A percentile compares a stretch with the other conserved stretches of the same genome.
phyloP scores from a whole-genome alignment of 2,797 vertebrate species.

The Pterois miles region DNA sequence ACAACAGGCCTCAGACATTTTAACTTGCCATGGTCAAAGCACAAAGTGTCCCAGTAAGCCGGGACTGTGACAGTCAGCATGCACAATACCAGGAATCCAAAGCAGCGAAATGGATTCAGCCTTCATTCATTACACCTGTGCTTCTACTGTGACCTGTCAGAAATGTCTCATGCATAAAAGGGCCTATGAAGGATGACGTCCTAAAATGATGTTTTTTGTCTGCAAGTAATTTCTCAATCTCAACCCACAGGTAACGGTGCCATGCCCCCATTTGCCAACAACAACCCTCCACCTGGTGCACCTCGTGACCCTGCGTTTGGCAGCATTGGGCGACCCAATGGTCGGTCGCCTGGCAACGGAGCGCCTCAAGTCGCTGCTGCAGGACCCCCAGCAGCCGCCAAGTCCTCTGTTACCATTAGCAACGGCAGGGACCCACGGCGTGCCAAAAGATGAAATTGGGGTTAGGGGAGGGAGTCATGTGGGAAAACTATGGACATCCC shows the following conservation, averaged over 20 bases:
- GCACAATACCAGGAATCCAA: background rate
- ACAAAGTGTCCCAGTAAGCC: background rate
- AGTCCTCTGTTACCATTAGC: slow-evolving; percentile 88
- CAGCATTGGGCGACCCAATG: slow-evolving; percentile 87
- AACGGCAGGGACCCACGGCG: slow-evolving; percentile 97
- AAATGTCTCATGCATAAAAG: background rate
- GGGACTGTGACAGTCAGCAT: background rate
- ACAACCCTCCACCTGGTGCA: slow-evolving; percentile 70
- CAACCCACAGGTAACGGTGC: slow-evolving; percentile 89
- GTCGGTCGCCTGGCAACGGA: slow-evolving; percentile 86
- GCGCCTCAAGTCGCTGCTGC: slow-evolving; percentile 60
- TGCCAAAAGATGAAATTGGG: slow-evolving; percentile 94
- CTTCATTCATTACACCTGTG: background rate
- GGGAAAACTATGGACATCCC: slow-evolving; percentile 16
- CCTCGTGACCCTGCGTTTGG: slow-evolving; percentile 79
- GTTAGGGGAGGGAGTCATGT: slow-evolving; percentile 6
- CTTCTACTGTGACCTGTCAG: background rate
- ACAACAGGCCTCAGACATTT: background rate
- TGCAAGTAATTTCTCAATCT: background rate
- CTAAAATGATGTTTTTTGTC: background rate
- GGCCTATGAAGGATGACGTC: background rate
- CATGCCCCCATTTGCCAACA: slow-evolving; percentile 83
- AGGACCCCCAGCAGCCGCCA: slow-evolving; percentile 76
- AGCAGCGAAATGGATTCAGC: background rate
- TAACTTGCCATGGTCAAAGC: background rate